phyloP scores from a whole-genome alignment of 2,888 invertebrate genomes.

The Cosmia pyralina region DNA sequence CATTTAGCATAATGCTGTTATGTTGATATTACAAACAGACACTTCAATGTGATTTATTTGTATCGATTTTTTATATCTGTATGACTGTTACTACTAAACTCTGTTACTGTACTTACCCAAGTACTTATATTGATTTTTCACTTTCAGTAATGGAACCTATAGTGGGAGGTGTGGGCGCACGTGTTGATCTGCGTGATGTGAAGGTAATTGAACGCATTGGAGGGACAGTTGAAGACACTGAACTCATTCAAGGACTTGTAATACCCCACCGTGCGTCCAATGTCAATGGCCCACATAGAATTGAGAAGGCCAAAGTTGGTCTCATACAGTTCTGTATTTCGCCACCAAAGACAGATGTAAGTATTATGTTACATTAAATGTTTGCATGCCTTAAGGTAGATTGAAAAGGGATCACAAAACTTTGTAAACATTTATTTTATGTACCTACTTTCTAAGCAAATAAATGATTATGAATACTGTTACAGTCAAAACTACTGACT shows the following conservation, averaged over 20 bases:
- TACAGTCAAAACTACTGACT: background rate
- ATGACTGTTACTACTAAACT: too few relatives aligned
- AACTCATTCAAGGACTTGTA: conserved; percentile 98
- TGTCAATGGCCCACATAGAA: conserved; percentile 96
- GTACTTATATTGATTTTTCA: conserved; percentile 58
- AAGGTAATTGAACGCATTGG: conserved; percentile 99
- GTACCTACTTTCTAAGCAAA: too few relatives aligned
- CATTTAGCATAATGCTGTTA: too few relatives aligned
- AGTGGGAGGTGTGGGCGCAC: conserved; percentile 91
- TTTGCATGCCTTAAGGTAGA: too few relatives aligned
- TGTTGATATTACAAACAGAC: too few relatives aligned
- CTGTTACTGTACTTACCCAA: too few relatives aligned
- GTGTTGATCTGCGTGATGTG: conserved; percentile 98
- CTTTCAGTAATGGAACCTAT: conserved; percentile 88
- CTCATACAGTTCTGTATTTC: conserved; percentile 99
- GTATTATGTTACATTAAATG: conserved; percentile 66
- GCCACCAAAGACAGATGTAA: conserved; percentile 99
- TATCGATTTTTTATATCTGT: background rate
- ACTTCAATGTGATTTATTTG: too few relatives aligned
- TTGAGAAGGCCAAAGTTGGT: conserved; percentile 99
- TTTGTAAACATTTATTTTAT: too few relatives aligned
- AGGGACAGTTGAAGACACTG: conserved; percentile 99
- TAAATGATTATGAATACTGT: too few relatives aligned
- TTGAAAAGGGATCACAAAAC: too few relatives aligned
- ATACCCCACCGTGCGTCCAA: conserved; percentile 97